A percentile compares a stretch with the other conserved stretches of the same genome.
Conservation (phyloP, 2,797 vertebrate species). For the Pelodytes ibericus region DNA sequence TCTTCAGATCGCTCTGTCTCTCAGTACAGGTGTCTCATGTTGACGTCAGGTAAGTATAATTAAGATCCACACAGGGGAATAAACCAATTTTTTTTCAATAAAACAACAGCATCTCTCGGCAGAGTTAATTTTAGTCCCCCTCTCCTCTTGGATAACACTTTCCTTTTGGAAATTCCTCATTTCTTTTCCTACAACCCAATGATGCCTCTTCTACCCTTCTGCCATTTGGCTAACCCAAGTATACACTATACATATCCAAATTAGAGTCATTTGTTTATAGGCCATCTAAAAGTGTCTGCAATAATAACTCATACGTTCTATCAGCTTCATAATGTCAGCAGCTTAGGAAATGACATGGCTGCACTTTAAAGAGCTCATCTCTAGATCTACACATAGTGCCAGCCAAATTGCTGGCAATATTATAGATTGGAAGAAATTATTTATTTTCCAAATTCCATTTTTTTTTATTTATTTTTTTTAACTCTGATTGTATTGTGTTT, state of each 20-base stretch:
- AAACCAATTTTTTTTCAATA: slow-evolving; percentile 52
- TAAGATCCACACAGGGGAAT: slow-evolving; percentile 40
- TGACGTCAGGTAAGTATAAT: slow-evolving; percentile 44
- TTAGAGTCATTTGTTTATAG: background rate
- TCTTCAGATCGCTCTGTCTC: slow-evolving; percentile 16
- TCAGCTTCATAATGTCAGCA: background rate
- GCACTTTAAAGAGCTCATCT: background rate
- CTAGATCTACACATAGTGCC: no score
- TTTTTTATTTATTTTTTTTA: no score
- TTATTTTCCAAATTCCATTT: no score
- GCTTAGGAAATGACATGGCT: background rate
- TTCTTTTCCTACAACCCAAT: slow-evolving; percentile 29
- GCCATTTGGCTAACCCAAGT: slow-evolving; percentile 27
- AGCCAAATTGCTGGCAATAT: no score
- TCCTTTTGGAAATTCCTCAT: slow-evolving; percentile 33
- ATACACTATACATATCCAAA: slow-evolving; percentile 16
- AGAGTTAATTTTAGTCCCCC: slow-evolving; percentile 28
- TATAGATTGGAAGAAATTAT: no score
- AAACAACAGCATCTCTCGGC: slow-evolving; percentile 38
- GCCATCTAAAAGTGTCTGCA: background rate
- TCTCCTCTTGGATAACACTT: slow-evolving; percentile 22
- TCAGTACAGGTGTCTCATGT: slow-evolving; percentile 35
- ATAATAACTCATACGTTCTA: background rate
- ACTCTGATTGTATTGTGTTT: no score
- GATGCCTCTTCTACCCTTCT: slow-evolving; percentile 24